Conservation (phyloP, 2,113 vertebrate genomes). For the Tiliqua scincoides region DNA sequence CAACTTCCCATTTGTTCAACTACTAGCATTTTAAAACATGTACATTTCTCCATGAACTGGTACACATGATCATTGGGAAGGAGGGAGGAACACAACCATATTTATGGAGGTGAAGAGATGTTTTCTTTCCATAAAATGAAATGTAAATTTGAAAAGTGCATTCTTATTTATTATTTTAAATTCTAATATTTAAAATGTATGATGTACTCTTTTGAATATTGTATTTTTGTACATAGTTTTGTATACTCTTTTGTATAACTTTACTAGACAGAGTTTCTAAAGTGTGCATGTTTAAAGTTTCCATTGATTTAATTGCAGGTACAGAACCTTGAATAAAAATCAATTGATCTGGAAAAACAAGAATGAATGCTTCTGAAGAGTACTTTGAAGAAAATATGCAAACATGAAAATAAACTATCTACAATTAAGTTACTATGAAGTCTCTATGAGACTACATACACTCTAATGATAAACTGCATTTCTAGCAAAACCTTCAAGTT, state of each 20-base stretch:
- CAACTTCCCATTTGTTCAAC: background rate
- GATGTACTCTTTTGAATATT: background rate
- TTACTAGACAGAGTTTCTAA: background rate
- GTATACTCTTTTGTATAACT: too few relatives aligned
- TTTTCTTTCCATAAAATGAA: background rate
- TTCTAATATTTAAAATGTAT: constrained; percentile 54
- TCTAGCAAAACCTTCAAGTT: background rate
- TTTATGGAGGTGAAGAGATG: too few relatives aligned
- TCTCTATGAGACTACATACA: too few relatives aligned
- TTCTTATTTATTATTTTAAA: constrained; percentile 3
- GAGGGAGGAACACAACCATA: background rate
- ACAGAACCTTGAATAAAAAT: background rate
- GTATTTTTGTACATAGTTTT: too few relatives aligned
- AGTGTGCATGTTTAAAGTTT: background rate
- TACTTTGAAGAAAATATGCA: background rate
- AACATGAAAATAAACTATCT: too few relatives aligned
- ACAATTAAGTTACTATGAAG: too few relatives aligned
- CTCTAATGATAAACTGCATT: background rate
- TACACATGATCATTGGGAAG: background rate
- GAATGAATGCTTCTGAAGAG: background rate
- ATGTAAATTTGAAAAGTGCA: background rate
- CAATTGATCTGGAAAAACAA: background rate
- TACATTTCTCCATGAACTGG: background rate
- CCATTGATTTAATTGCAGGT: background rate
- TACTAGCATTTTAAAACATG: background rate